Evolutionary conservation across 2,888 invertebrate species (phyloP), one percentile per base, ranked within the genome.

Genomic region (Phyto melanocephala): DNA sequence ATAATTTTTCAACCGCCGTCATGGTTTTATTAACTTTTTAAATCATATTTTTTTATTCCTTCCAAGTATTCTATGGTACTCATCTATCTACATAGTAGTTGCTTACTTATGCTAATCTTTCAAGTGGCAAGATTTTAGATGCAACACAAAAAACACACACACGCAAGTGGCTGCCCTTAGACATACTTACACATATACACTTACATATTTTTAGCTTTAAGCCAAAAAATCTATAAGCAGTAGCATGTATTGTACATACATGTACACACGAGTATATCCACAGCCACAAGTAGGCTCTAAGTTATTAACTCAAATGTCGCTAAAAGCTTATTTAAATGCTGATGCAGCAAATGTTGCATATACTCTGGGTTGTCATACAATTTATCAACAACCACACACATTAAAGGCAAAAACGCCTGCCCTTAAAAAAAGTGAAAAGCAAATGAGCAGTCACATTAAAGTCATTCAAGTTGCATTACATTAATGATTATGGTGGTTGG

Each of bases 41-140:
- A n/a, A 54, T 67, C 47, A 28, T 56, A 37, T 13, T 63, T 65
- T 70, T 67, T 15, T 45, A 35, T 15, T 67, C 7, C 22, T 42
- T 62, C 10, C 11, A 15, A 11, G 11, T 45, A 62, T 83, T 72
- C 54, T 58, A 58, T 77, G 81, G 75, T 80, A 72, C 85, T 78
- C 68, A 70, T 74, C 47, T 72, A 63, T 74, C 47, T 72, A 52
- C 20, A 70, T 37, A 62, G 52, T 82, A 85, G 82, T 80, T 84
- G 77, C 81, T 84, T 84, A 80, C 85, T 86, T 86, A 86, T 86
- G 89, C 87, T 89, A 89, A 89, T 89, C 89, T 89, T 87, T 88
- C 89, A 89, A 89, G 90, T 89, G 89, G 82, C 84, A 76, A 52
- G 79, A 75, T 82, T 70, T 74, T 65, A 60, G 37, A 75, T 77